These are phyloP conservation scores for Melanogrammus aeglefinus DNA, from an alignment of 2,797 vertebrate species.

Conservation along the genomic window DNA sequence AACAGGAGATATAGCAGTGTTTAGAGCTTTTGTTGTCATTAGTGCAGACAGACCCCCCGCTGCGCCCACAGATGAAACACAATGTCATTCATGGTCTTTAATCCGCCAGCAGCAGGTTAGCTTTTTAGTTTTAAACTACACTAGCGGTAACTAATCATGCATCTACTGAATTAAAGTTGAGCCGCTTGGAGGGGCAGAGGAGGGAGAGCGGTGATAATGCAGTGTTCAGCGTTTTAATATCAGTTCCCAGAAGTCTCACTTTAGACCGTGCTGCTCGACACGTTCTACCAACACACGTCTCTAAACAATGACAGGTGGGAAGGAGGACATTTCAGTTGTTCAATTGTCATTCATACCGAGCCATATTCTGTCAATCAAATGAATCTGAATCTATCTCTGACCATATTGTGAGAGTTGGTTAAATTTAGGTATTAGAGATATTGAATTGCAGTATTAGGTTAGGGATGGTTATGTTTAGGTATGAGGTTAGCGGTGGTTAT, in stretches of 20 bases:
- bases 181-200: constrained; percentile 71
- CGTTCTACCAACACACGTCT: constrained; percentile 53
- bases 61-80: constrained; percentile 42
- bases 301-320: constrained; percentile 56
- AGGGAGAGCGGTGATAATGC: constrained; percentile 58
- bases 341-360: neutral
- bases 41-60: constrained; percentile 55
- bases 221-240: constrained; percentile 45
- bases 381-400: neutral
- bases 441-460: too few relatives aligned
- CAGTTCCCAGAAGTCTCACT: constrained; percentile 27
- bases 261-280: constrained; percentile 39
- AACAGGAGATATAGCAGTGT: constrained; percentile 70
- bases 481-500: too few relatives aligned
- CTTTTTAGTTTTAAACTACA: constrained; percentile 76
- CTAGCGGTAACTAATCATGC: constrained; percentile 67
- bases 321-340: neutral
- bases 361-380: neutral
- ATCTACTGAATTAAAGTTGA: constrained; percentile 72
- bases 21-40: constrained; percentile 78
- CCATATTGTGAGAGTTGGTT: neutral
- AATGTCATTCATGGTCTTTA: constrained; percentile 63
- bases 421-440: neutral
- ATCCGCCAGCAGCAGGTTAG: constrained; percentile 76
- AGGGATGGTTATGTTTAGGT: too few relatives aligned